A percentile compares a stretch with the other conserved stretches of the same genome.
phyloP scores from a whole-genome alignment of 2,888 invertebrate genomes.

The Unio pictorum region DNA sequence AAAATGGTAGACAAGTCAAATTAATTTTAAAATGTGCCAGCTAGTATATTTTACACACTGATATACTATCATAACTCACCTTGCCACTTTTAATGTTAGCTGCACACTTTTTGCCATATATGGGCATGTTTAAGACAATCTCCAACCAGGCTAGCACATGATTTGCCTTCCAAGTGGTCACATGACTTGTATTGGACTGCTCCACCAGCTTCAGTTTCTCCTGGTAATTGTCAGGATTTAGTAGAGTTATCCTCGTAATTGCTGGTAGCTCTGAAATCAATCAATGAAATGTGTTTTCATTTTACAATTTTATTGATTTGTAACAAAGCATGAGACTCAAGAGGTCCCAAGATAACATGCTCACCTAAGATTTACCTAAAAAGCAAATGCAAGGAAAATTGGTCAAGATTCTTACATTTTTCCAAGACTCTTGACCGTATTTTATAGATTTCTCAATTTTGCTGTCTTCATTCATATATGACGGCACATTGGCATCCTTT shows the following conservation, averaged over 20 bases:
- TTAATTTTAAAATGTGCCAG: background rate
- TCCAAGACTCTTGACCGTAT: too few relatives aligned
- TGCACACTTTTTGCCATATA: constrained; percentile 89
- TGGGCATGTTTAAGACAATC: constrained; percentile 93
- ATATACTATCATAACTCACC: constrained; percentile 73
- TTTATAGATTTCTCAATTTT: too few relatives aligned
- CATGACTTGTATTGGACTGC: constrained; percentile 84
- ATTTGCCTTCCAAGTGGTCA: constrained; percentile 92
- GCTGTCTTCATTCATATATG: too few relatives aligned
- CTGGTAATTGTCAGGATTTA: constrained; percentile 66
- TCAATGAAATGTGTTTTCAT: background rate
- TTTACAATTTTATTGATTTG: background rate
- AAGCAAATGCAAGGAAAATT: too few relatives aligned
- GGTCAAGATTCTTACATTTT: too few relatives aligned
- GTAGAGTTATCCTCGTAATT: constrained; percentile 50
- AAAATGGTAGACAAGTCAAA: background rate
- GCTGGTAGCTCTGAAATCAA: constrained; percentile 44
- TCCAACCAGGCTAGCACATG: constrained; percentile 96
- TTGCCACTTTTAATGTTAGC: constrained; percentile 97
- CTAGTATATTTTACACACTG: background rate
- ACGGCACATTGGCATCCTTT: too few relatives aligned
- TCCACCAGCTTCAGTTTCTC: constrained; percentile 81
- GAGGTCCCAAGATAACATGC: too few relatives aligned
- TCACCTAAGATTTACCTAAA: too few relatives aligned
- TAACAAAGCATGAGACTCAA: background rate